Conservation (phyloP, 1,140 invertebrate species). For the Octopus sinensis region DNA sequence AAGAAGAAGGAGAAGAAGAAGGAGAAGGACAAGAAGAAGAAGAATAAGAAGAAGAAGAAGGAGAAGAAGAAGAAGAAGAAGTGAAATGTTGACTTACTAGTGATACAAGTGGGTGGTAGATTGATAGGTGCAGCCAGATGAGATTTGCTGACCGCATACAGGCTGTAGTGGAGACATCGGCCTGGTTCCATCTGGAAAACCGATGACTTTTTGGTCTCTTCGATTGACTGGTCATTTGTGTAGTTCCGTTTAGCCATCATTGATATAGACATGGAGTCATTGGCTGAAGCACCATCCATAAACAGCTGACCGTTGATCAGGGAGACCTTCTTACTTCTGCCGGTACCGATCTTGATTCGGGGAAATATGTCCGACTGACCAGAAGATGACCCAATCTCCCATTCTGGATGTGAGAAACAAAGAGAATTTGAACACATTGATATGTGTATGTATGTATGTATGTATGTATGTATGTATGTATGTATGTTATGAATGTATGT, state of each 20-base stretch:
- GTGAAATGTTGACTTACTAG: no score
- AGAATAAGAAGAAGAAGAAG: no score
- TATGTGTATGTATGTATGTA: neutral
- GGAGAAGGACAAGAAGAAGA: no score
- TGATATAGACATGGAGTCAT: constrained; percentile 12
- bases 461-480: neutral
- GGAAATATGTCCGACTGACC: constrained; percentile 26
- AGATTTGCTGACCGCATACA: no score
- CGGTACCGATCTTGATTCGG: constrained; percentile 22
- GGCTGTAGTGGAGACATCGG: no score
- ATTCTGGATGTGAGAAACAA: constrained; percentile 20
- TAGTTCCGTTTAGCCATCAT: constrained; percentile 19
- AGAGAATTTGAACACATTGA: neutral
- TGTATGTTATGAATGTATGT: no score
- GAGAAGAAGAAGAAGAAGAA: no score
- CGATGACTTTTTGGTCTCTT: no score
- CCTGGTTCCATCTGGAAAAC: no score
- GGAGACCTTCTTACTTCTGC: constrained; percentile 18
- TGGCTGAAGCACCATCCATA: constrained; percentile 19
- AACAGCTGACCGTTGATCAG: constrained; percentile 24
- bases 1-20: neutral
- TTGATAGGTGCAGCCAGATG: no score
- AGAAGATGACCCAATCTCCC: constrained; percentile 25
- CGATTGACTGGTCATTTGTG: neutral
- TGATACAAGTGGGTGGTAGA: no score